Evolutionary conservation across 2,797 vertebrate species (phyloP).

Genomic region (Cygnus olor): DNA sequence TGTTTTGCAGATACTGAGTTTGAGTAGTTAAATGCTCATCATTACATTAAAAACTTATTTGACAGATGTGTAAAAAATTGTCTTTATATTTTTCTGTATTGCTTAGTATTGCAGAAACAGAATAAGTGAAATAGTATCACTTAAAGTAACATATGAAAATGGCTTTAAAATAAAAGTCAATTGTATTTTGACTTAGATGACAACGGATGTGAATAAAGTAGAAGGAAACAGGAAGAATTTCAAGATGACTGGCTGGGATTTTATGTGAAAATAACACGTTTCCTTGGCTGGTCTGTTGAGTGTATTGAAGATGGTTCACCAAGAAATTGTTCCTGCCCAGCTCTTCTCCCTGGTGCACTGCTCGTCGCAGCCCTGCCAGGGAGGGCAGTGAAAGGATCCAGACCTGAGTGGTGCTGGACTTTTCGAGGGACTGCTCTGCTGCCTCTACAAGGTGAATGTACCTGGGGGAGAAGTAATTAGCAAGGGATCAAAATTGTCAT

Average conservation of each 20-base stretch:
- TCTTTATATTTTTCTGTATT: background rate
- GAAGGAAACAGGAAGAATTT: background rate
- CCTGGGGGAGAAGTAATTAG: constrained; percentile 8
- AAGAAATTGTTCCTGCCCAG: background rate
- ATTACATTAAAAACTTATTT: background rate
- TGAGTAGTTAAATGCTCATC: background rate
- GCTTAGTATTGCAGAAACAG: background rate
- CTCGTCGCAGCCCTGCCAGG: background rate
- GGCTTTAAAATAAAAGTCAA: background rate
- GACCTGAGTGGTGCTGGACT: background rate
- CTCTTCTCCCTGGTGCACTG: background rate
- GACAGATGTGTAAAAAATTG: background rate
- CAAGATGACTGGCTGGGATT: background rate
- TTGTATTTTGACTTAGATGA: background rate
- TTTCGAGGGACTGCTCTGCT: constrained; percentile 30
- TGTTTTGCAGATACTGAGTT: constrained; percentile 48
- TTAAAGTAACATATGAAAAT: background rate
- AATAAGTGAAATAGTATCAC: background rate
- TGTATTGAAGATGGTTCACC: background rate
- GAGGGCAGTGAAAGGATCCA: constrained; percentile 1
- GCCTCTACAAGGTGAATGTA: background rate
- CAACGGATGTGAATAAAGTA: background rate
- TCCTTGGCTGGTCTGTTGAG: background rate
- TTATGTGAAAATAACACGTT: background rate
- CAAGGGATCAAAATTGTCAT: background rate